phyloP scores from a whole-genome alignment of 2,888 invertebrate genomes.

The Lottia gigantea region DNA sequence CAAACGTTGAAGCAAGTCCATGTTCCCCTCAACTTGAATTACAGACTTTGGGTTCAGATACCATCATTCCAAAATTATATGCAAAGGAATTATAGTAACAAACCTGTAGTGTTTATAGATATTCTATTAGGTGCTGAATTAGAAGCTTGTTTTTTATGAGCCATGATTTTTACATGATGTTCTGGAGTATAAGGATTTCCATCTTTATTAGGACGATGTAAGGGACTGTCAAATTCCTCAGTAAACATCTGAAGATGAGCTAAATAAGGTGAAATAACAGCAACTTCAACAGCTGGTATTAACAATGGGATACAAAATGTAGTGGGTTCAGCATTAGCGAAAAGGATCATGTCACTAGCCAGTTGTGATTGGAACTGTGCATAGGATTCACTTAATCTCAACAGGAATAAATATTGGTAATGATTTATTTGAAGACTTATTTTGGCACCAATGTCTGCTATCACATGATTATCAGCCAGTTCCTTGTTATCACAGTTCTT shows the following conservation, averaged over 20 bases:
- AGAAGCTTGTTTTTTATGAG: neutral
- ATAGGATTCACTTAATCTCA: constrained; percentile 84
- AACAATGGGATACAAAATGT: constrained; percentile 74
- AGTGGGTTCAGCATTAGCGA: constrained; percentile 54
- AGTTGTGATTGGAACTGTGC: constrained; percentile 54
- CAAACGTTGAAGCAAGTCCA: no score
- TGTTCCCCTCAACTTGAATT: no score
- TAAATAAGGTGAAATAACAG: constrained; percentile 74
- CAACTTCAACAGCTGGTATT: constrained; percentile 86
- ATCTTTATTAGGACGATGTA: constrained; percentile 20
- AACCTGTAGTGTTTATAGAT: constrained; percentile 1
- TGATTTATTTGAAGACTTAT: constrained; percentile 92
- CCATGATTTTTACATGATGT: neutral
- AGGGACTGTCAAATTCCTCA: constrained; percentile 33
- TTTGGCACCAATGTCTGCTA: constrained; percentile 85
- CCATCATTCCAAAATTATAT: no score
- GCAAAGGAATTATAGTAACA: no score
- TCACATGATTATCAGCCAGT: constrained; percentile 76
- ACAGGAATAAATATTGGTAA: constrained; percentile 89
- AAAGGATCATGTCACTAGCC: constrained; percentile 72
- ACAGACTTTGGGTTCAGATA: no score
- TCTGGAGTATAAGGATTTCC: neutral
- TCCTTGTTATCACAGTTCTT: constrained; percentile 60
- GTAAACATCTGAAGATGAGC: constrained; percentile 36
- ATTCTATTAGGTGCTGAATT: constrained; percentile 9